These are phyloP conservation scores for Recurvirostra avosetta DNA, from an alignment of 2,113 vertebrate species.

Conservation along the genomic window DNA sequence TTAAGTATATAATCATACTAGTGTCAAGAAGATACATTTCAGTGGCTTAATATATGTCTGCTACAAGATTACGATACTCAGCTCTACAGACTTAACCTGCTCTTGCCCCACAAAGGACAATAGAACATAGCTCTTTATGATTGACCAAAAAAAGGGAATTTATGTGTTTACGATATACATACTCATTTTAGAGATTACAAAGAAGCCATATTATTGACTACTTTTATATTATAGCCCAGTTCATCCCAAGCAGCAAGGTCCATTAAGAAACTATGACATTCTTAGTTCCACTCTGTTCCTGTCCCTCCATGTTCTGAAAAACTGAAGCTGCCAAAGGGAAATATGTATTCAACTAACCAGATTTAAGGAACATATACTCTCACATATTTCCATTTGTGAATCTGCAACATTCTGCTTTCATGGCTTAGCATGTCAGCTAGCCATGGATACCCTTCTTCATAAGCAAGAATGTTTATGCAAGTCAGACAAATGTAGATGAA, in stretches of 20 bases:
- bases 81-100: neutral
- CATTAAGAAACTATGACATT: neutral
- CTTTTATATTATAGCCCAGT: neutral
- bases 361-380: neutral
- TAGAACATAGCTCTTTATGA: neutral
- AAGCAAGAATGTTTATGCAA: neutral
- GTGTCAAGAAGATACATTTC: neutral
- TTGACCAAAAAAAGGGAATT: neutral
- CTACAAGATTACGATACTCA: neutral
- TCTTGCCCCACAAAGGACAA: neutral
- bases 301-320: neutral
- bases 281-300: neutral
- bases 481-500: neutral
- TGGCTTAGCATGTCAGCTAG: neutral
- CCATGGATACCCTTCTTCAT: neutral
- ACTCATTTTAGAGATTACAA: neutral
- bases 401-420: neutral
- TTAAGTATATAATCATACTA: neutral
- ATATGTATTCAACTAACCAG: neutral
- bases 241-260: neutral
- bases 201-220: neutral
- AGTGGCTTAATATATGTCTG: neutral
- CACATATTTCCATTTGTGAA: neutral
- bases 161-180: neutral
- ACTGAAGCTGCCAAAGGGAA: neutral